Evolutionary conservation across 2,888 invertebrate genomes (phyloP).

Genomic region (Aporophyla lueneburgensis): DNA sequence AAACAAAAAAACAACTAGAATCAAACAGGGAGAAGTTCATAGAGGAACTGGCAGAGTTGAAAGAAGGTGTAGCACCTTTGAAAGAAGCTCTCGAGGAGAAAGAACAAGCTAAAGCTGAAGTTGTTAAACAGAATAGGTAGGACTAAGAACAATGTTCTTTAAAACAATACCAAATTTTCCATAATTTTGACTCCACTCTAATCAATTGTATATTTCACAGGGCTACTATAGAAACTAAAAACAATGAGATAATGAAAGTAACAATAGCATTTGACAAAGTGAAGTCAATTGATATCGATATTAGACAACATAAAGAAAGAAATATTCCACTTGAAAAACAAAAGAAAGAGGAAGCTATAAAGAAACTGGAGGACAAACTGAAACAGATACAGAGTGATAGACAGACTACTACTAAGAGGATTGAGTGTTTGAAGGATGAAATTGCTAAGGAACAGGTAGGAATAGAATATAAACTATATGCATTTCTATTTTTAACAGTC

Average conservation of each 20-base stretch:
- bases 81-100: slow-evolving; percentile 81
- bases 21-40: slow-evolving; percentile 78
- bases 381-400: slow-evolving; percentile 86
- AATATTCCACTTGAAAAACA: slow-evolving; percentile 90
- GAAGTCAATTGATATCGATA: slow-evolving; percentile 88
- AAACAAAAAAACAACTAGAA: slow-evolving; percentile 87
- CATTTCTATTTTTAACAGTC: not conserved
- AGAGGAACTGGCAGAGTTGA: slow-evolving; percentile 81
- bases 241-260: slow-evolving; percentile 83
- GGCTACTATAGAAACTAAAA: slow-evolving; percentile 83
- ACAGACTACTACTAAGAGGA: slow-evolving; percentile 85
- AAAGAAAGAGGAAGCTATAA: slow-evolving; percentile 87
- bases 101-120: slow-evolving; percentile 79
- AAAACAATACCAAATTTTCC: not conserved
- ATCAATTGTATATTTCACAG: slow-evolving; percentile 67
- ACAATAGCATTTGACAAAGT: slow-evolving; percentile 88
- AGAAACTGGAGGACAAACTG: slow-evolving; percentile 86
- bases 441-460: slow-evolving; percentile 90
- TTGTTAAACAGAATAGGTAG: slow-evolving; percentile 84
- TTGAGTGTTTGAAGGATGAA: slow-evolving; percentile 91
- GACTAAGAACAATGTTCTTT: not conserved
- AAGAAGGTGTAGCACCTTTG: slow-evolving; percentile 77
- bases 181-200: not conserved
- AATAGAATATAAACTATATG: slow-evolving; percentile 2
- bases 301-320: slow-evolving; percentile 89